Conservation (phyloP, 1,140 invertebrate species). For the Streblospio benedicti region DNA sequence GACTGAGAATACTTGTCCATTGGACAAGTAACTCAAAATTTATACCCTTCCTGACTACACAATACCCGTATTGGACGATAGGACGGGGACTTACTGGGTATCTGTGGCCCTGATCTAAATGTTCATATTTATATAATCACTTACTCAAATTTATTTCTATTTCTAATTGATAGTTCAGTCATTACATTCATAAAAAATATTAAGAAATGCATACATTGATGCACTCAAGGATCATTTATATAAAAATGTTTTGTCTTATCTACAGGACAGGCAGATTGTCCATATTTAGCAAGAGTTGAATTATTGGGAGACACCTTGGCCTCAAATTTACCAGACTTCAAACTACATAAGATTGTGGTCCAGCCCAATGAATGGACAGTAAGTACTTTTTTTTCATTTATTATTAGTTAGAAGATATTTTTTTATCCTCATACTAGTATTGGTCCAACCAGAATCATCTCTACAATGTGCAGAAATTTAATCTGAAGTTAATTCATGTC, state of each 20-base stretch:
- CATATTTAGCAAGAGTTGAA: conserved; percentile 44
- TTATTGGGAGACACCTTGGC: conserved; percentile 40
- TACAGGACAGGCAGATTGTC: conserved; percentile 44
- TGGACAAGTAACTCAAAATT: no score
- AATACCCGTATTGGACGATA: no score
- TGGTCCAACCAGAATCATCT: neutral
- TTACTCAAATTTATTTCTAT: no score
- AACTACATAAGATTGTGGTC: conserved; percentile 43
- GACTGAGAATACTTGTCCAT: no score
- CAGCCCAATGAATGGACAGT: conserved; percentile 40
- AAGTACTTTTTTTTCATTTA: conserved; percentile 1
- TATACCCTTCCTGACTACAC: no score
- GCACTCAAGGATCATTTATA: no score
- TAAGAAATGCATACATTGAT: no score
- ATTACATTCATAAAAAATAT: no score
- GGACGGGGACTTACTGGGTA: no score
- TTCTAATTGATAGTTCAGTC: no score
- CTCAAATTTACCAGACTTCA: conserved; percentile 40
- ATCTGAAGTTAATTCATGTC: neutral
- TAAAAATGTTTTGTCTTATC: conserved; percentile 5
- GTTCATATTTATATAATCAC: no score
- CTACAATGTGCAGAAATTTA: neutral
- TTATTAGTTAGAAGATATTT: neutral
- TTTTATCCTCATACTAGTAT: neutral
- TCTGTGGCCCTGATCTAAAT: no score